Conservation (phyloP, 2,888 invertebrate genomes). For the Stenotaenia linearis region DNA sequence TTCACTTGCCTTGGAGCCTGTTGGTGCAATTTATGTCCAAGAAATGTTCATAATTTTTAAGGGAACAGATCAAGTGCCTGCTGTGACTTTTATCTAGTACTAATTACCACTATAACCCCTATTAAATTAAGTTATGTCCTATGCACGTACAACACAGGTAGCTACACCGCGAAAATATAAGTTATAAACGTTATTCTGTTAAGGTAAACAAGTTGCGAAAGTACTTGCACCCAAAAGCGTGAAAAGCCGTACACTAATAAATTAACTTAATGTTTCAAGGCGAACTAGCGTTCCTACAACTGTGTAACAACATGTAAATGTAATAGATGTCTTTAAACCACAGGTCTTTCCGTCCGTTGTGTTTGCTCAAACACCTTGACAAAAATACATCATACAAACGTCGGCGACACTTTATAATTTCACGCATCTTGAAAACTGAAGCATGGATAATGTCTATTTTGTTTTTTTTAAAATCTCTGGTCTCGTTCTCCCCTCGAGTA, state of each 20-base stretch:
- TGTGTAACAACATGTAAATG: neutral
- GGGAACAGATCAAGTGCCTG: neutral
- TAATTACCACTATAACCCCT: constrained; percentile 28
- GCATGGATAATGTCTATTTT: neutral
- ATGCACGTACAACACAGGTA: constrained; percentile 28
- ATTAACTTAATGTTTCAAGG: constrained; percentile 17
- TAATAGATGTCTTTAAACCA: neutral
- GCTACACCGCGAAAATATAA: neutral
- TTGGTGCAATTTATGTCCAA: constrained; percentile 30
- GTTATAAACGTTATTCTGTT: neutral
- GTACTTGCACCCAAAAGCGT: constrained; percentile 17
- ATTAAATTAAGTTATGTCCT: constrained; percentile 30
- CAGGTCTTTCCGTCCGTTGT: neutral
- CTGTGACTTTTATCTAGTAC: constrained; percentile 33
- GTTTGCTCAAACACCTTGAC: constrained; percentile 3
- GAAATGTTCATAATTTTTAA: constrained; percentile 30
- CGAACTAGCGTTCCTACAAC: neutral
- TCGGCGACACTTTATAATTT: neutral
- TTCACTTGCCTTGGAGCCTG: constrained; percentile 15
- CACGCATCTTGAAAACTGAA: neutral
- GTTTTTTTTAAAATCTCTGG: neutral
- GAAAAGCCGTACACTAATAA: constrained; percentile 8
- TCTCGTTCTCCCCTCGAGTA: neutral
- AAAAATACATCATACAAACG: neutral
- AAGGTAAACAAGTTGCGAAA: constrained; percentile 3